phyloP scores from a whole-genome alignment of 2,113 vertebrate species.

The Gracilinanus agilis region DNA sequence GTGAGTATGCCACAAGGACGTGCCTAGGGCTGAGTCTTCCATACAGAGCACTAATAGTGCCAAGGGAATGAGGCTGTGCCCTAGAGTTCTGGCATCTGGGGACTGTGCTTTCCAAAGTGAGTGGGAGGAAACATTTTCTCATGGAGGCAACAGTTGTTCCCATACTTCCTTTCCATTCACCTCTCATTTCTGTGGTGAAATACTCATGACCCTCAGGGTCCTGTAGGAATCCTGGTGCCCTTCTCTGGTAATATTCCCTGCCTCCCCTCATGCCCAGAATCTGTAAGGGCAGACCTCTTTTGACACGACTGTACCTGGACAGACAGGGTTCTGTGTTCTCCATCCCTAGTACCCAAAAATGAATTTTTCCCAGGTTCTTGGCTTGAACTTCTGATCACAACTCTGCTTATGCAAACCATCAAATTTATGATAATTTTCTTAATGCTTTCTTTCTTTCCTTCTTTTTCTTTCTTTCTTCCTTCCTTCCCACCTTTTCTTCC shows the following conservation, averaged over 20 bases:
- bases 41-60: not conserved
- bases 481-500: too few species aligned
- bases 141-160: not conserved
- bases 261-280: not conserved
- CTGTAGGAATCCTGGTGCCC: not conserved
- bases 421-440: not conserved
- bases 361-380: not conserved
- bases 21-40: not conserved
- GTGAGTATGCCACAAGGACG: not conserved
- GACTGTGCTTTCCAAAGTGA: not conserved
- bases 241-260: not conserved
- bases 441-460: too few species aligned
- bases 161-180: not conserved
- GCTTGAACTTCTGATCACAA: not conserved
- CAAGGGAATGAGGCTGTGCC: not conserved
- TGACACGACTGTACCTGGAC: not conserved
- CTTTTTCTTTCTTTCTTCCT: too few species aligned
- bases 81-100: not conserved
- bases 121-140: slow-evolving; percentile 1
- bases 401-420: not conserved
- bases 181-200: not conserved
- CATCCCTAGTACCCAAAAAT: not conserved
- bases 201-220: not conserved
- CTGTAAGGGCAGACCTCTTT: not conserved
- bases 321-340: not conserved